Base-by-base conservation (phyloP, 2,888 invertebrate genomes). In the Xestoiulus laeticollis region DNA sequence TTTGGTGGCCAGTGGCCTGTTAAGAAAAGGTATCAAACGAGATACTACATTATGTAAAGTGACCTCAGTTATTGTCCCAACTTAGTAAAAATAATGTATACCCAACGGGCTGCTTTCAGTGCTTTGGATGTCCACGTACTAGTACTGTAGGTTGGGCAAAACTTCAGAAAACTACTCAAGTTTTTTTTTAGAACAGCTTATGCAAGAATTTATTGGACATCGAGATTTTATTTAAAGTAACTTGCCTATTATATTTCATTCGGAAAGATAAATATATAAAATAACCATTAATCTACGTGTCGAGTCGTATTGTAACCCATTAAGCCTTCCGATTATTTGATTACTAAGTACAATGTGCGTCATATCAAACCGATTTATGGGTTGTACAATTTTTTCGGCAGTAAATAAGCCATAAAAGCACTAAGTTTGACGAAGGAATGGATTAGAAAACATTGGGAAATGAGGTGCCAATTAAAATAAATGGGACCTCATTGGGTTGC, bases 401-500 rank as follows among this genome's bases (percentile, higher is more conserved):
- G 59, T 59, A 59, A n/a, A 19, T 59, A 59, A 59, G 59, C n/a
- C n/a, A 59, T 59, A 59, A 59, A 48, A 48, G 1, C 16, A 48
- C 48, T 38, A 3, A 59, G 59, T 22, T 59, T 22, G 3, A n/a
- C 59, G 59, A 59, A 59, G n/a, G 59, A 59, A 8, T 3, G 59
- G n/a, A 59, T 59, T 59, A 59, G 59, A 19, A 59, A 59, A 59
- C 59, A n/a, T 59, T 16, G 16, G n/a, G n/a, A n/a, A 59, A 59
- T 59, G 59, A 22, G 59, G 59, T 59, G 59, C 59, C 59, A 59
- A 59, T 59, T 59, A 59, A 59, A 59, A 59, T 59, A 16, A 19
- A 59, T n/a, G 59, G n/a, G 59, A 59, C 3, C 22, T 19, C 19
- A 8, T 59, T n/a, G 59, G 6, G n/a, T 59, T 59, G 19, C n/a